Conservation (phyloP, 2,888 invertebrate genomes). For the Helleia helle region DNA sequence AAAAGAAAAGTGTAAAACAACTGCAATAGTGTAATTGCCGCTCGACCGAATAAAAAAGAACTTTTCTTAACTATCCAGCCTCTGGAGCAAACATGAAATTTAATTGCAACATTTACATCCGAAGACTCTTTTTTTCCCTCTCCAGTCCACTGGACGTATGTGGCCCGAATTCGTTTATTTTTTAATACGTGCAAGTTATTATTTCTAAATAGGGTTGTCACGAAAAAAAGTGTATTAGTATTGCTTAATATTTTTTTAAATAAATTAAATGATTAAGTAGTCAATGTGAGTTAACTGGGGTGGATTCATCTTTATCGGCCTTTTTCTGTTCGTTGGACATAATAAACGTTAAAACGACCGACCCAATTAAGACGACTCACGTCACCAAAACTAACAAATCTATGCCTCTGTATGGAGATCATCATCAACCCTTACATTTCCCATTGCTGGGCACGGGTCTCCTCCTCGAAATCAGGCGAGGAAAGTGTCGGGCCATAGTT, state of each 20-base stretch:
- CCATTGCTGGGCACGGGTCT: no score
- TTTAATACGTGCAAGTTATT: conserved; percentile 7
- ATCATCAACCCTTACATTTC: no score
- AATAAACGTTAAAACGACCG: no score
- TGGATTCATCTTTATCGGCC: no score
- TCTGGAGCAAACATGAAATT: conserved; percentile 15
- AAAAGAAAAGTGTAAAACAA: background rate
- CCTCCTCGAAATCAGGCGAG: no score
- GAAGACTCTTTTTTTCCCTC: conserved; percentile 6
- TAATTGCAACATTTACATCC: conserved; percentile 11
- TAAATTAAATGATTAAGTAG: no score
- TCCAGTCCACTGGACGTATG: conserved; percentile 7
- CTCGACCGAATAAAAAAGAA: conserved; percentile 10
- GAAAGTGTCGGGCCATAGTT: no score
- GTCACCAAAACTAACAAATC: no score
- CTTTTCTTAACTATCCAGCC: conserved; percentile 12
- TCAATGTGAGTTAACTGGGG: no score
- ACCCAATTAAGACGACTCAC: no score
- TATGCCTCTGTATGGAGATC: no score
- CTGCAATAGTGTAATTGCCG: conserved; percentile 12
- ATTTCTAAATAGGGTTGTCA: conserved; percentile 1
- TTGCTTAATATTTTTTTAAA: background rate
- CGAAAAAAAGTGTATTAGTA: background rate
- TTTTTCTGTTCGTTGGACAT: no score
- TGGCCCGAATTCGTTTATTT: conserved; percentile 3